Evolutionary conservation across 2,888 invertebrate species (phyloP).

Genomic region (Xanthorhoe designata): DNA sequence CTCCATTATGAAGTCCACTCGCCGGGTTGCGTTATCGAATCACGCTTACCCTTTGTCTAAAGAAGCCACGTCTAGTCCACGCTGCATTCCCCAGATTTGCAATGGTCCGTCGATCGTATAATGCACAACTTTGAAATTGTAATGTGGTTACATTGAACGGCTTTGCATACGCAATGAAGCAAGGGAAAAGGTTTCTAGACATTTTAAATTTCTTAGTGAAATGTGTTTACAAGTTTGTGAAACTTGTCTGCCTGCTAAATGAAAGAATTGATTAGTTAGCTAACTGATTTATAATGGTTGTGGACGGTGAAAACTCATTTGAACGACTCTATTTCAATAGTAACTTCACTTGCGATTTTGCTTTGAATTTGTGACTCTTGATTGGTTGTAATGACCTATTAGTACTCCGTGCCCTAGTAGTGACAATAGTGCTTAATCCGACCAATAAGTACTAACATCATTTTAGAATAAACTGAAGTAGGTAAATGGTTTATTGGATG

Average conservation of each 20-base stretch:
- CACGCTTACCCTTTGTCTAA: background rate
- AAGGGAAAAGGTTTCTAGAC: conserved; percentile 16
- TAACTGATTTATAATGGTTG: background rate
- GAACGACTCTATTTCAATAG: background rate
- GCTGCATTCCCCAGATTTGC: conserved; percentile 49
- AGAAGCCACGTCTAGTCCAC: conserved; percentile 27
- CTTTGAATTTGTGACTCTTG: too few species aligned
- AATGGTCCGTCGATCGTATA: conserved; percentile 42
- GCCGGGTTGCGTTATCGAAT: too few species aligned
- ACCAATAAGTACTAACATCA: too few species aligned
- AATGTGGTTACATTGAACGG: conserved; percentile 21
- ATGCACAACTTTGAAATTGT: conserved; percentile 30
- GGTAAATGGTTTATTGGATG: too few species aligned
- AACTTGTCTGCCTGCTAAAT: conserved; percentile 21
- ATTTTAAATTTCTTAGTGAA: conserved; percentile 17
- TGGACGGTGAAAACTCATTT: background rate
- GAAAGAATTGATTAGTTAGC: background rate
- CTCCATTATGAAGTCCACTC: too few species aligned
- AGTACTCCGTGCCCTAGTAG: too few species aligned
- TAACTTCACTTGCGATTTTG: background rate
- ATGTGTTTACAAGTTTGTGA: conserved; percentile 14
- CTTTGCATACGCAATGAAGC: conserved; percentile 24
- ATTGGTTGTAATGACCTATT: too few species aligned
- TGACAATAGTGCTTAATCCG: too few species aligned
- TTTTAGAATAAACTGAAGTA: too few species aligned